These are phyloP conservation scores for Pseudobourletiella spinata DNA, from an alignment of 1,140 invertebrate species.

Conservation along the genomic window DNA sequence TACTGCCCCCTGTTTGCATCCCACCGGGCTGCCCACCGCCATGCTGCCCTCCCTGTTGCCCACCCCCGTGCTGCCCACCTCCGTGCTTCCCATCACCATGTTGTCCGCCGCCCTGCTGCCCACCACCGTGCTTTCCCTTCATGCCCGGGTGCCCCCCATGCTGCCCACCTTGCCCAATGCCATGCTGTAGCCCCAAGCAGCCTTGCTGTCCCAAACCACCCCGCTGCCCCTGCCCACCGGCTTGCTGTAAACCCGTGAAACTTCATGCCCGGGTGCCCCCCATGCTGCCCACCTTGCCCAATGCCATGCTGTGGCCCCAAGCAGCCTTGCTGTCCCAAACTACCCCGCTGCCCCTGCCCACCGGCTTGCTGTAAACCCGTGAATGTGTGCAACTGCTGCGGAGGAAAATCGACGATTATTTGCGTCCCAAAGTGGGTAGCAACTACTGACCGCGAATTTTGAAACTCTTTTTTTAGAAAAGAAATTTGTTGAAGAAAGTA, in stretches of 20 bases:
- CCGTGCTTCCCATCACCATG: neutral
- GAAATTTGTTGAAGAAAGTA: neutral
- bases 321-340: neutral
- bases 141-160: neutral
- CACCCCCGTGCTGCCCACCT: neutral
- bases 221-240: no score
- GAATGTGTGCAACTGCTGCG: constrained; percentile 1
- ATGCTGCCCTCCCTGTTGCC: neutral
- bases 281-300: neutral
- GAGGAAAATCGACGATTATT: neutral
- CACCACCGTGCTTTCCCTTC: neutral
- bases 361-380: no score
- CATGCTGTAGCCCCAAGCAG: neutral
- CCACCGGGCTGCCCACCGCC: neutral
- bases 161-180: neutral
- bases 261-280: neutral
- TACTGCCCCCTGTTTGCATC: neutral
- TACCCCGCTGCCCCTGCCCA: no score
- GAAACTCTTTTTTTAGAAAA: neutral
- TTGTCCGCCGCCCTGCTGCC: neutral
- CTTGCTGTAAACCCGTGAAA: no score
- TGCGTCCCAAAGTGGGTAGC: neutral
- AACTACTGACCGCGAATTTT: no score
- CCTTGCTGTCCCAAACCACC: neutral
- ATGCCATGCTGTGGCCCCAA: neutral